Evolutionary conservation across 2,888 invertebrate species (phyloP), one percentile per base, ranked within the genome.

Genomic region (Sesia apiformis): DNA sequence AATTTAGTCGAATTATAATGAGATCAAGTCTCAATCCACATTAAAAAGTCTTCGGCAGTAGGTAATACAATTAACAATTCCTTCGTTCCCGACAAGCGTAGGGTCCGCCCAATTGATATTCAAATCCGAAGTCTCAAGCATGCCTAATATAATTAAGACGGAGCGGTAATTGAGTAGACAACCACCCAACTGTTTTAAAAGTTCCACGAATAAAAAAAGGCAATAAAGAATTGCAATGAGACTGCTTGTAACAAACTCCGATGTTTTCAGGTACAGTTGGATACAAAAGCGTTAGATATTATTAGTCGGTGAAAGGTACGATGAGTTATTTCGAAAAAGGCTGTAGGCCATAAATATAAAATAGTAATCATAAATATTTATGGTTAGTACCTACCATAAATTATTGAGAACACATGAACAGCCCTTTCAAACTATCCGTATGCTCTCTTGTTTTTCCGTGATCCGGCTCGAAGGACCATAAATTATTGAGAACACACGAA

Each of bases 141-240:
- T 78, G 74, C 76, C 76, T 83, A 83, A 86, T 83, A 78, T 78
- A 86, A 88, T 88, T 87, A 85, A 79, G 78, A 70, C 71, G 69
- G 65, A 70, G 63, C 69, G 60, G 81, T 84, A 86, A 87, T 84
- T 80, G 84, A 86, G 84, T 80, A 79, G 83, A 78, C 72, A 78
- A 77, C 70, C 76, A 70, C 76, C 70, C 72, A 63, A 63, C 61
- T 63, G 73, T 69, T 74, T 70, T 59, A 69, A 57, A 46, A 46
- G 46, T 46, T 69, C 54, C 54, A 63, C 57, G 61, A 63, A 66
- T 65, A 63, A 63, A 59, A 53, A 39, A 57, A 52, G 46, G 46
- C 23, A 46, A 46, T 46, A 46, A 46, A 46, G 46, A 46, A 46
- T 46, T 46, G 8, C 23, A 46, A 46, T 46, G 46, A 46, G 46